Evolutionary conservation across 2,888 invertebrate genomes (phyloP).

Genomic region (Orthosia incerta): DNA sequence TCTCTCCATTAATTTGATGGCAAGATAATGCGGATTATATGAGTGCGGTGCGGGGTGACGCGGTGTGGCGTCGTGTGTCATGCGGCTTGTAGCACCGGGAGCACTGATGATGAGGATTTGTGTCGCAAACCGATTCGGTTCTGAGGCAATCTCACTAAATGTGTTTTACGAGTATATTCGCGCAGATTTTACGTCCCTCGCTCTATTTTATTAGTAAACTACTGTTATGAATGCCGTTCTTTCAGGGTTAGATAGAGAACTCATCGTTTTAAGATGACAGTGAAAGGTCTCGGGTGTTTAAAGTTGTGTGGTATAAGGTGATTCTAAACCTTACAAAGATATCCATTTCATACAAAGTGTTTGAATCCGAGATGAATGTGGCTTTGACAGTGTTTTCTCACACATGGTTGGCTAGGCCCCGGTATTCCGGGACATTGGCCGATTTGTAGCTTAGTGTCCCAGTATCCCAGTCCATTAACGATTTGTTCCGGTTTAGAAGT

Average conservation of each 20-base stretch:
- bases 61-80: not conserved
- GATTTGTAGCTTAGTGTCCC: too few species aligned
- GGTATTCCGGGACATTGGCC: too few species aligned
- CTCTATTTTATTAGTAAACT: not conserved
- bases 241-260: too few species aligned
- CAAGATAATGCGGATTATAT: slow-evolving; percentile 52
- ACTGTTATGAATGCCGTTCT: not conserved
- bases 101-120: not conserved
- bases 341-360: not conserved
- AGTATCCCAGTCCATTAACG: too few species aligned
- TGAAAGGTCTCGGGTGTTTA: not conserved
- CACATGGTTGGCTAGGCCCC: too few species aligned
- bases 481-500: too few species aligned
- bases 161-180: slow-evolving; percentile 1
- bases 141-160: slow-evolving; percentile 19
- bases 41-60: slow-evolving; percentile 13
- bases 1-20: slow-evolving; percentile 56
- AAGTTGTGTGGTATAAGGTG: too few species aligned
- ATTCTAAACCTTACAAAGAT: too few species aligned
- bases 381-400: too few species aligned
- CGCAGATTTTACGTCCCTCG: not conserved
- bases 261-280: too few species aligned
- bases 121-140: slow-evolving; percentile 5
- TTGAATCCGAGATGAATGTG: not conserved
- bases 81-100: not conserved